phyloP scores from a whole-genome alignment of 2,888 invertebrate species.

The Folsomia manolachei region DNA sequence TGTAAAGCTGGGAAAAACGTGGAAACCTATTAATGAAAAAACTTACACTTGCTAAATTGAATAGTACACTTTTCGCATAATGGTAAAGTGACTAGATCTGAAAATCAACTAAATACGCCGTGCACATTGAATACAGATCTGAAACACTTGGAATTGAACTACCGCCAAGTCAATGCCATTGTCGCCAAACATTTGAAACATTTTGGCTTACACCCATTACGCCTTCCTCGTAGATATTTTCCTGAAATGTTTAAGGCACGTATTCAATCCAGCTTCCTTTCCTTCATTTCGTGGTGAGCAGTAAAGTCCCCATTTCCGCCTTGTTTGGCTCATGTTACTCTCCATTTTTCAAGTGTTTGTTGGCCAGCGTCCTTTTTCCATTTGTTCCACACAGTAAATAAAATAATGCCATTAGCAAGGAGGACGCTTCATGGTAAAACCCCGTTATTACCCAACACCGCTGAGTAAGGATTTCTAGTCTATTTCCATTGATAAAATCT shows the following conservation, averaged over 20 bases:
- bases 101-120: no score
- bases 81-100: no score
- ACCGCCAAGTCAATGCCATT: slow-evolving; percentile 25
- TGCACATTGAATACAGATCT: no score
- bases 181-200: slow-evolving; percentile 33
- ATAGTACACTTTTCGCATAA: no score
- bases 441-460: no score
- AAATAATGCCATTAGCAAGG: not conserved
- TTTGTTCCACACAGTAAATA: not conserved
- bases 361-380: not conserved
- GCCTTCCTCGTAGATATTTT: not conserved
- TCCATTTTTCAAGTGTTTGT: not conserved
- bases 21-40: no score
- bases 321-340: not conserved
- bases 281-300: not conserved
- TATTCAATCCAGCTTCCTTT: not conserved
- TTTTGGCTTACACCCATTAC: slow-evolving; percentile 29
- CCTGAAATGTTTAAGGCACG: not conserved
- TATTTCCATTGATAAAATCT: no score
- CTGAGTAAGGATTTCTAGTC: not conserved
- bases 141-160: slow-evolving; percentile 17
- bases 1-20: no score
- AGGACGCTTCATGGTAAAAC: not conserved
- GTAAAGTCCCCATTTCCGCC: not conserved
- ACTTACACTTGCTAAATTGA: no score